phyloP scores from a whole-genome alignment of 2,113 vertebrate species.

The Vombatus ursinus region DNA sequence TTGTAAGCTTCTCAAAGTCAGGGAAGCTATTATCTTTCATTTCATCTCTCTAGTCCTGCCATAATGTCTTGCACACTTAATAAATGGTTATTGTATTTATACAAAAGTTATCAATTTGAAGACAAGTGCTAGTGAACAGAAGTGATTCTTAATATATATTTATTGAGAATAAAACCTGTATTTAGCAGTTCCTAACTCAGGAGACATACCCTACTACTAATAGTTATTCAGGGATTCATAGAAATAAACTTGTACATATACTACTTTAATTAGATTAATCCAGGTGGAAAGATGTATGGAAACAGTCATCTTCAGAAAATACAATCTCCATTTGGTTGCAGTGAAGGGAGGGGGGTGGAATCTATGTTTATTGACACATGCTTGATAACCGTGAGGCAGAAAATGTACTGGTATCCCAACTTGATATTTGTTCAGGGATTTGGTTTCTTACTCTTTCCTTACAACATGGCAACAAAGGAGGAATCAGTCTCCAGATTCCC shows the following conservation, averaged over 20 bases:
- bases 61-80: neutral
- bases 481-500: constrained; percentile 17
- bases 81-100: neutral
- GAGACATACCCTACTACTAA: neutral
- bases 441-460: constrained; percentile 1
- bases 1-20: neutral
- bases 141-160: neutral
- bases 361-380: neutral
- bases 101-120: neutral
- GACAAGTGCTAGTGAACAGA: neutral
- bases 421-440: neutral
- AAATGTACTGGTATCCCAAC: neutral
- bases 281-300: neutral
- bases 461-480: neutral
- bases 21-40: neutral
- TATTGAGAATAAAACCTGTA: neutral
- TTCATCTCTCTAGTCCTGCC: neutral
- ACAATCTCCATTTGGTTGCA: neutral
- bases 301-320: neutral
- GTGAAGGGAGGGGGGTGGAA: neutral
- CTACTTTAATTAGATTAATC: neutral
- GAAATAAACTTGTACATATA: neutral
- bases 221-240: neutral
- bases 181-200: neutral
- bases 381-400: constrained; percentile 10